Evolutionary conservation across 2,113 vertebrate genomes (phyloP), one percentile per base, ranked within the genome.

Genomic region (Alligator mississippiensis): DNA sequence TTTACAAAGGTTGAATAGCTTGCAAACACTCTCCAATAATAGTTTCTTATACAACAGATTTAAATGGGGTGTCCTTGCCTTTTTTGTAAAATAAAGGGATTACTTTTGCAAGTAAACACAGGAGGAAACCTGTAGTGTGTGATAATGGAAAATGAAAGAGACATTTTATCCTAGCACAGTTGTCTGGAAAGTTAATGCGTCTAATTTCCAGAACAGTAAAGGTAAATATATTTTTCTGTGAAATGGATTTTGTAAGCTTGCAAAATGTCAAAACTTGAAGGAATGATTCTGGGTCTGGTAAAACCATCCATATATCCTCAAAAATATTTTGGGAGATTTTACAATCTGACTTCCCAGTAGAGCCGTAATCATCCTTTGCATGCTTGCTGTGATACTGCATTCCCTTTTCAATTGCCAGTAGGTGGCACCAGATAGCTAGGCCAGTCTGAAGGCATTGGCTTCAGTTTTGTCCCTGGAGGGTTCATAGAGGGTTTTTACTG

Each of bases 381-480:
- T 47, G 47, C 9, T n/a, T 30, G 47, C 4, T 16, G 28, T 59
- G 47, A 22, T 13, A 61, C 54, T 57, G 4, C 64, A 80, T 30
- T 68, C 80, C 55, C 17, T 80, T 82, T 63, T 83, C 18, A 13
- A 18, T 14, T 11, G 94, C 88, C 97, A 89, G 96, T 80, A 97
- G 98, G 93, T 97, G 98, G 97, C 97, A 93, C 96, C 95, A 95
- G 54, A 92, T 16, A 90, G 86, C 94, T 88, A 77, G 24, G 82
- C 8, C 63, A 85, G 70, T n/a, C 85, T 59, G 19, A 5, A 14
- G 25, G 58, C 21, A 21, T 47, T 79, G 21, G 62, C 55, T 82
- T 84, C 6, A 25, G 30, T 83, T 94, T 90, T 17, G 54, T 54
- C 62, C n/a, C 59, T 66, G n/a, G 54, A 82, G 55, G 64, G 38